Percentiles rank a stretch among this genome's conserved stretches.
phyloP scores from a whole-genome alignment of 2,888 invertebrate genomes.

The Norana najaformis region DNA sequence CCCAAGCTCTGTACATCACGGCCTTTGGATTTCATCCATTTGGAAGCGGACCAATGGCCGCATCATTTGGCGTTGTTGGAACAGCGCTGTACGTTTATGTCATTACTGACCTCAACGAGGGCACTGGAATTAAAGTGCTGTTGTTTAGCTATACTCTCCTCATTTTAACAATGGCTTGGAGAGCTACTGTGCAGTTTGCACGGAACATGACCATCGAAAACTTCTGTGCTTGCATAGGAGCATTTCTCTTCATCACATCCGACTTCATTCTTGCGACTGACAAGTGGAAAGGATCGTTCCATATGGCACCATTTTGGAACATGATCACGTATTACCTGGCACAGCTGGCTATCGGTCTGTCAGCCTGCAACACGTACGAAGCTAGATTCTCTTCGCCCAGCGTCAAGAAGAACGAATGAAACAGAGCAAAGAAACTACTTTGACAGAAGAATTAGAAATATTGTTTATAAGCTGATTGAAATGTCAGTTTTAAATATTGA shows the following conservation, averaged over 20 bases:
- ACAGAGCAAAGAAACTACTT: background rate
- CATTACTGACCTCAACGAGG: background rate
- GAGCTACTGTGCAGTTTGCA: background rate
- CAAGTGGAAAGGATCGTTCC: conserved; percentile 29
- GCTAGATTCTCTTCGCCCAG: background rate
- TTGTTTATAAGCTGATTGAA: too few species aligned
- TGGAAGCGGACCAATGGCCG: conserved; percentile 14
- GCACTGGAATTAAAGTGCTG: background rate
- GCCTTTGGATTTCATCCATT: conserved; percentile 30
- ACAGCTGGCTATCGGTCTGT: conserved; percentile 29
- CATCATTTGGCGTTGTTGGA: conserved; percentile 19
- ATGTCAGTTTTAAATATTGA: background rate
- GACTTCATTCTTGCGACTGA: conserved; percentile 28
- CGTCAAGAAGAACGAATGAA: background rate
- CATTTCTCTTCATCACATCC: conserved; percentile 23
- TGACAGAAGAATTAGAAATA: too few species aligned
- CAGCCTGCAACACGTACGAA: conserved; percentile 25
- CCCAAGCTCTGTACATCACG: conserved; percentile 22
- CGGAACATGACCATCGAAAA: background rate
- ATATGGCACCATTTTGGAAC: conserved; percentile 15
- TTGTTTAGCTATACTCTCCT: conserved; percentile 25
- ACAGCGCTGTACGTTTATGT: conserved; percentile 9
- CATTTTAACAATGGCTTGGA: conserved; percentile 30
- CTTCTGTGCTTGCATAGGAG: conserved; percentile 16
- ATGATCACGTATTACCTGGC: conserved; percentile 32